Evolutionary conservation across 2,113 vertebrate species (phyloP).

Genomic region (Prunella himalayana): DNA sequence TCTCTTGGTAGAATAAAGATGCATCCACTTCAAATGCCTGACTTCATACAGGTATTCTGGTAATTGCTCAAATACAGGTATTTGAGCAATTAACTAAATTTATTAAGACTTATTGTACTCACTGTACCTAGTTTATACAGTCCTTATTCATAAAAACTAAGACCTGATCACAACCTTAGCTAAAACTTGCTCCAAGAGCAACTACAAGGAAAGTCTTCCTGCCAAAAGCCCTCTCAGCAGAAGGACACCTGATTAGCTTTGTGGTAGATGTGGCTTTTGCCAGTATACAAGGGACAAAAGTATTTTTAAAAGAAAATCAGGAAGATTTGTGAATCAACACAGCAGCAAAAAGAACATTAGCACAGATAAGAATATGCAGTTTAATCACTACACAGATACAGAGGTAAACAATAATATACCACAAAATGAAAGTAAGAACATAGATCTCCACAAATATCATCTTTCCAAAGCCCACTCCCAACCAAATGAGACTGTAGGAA

Average conservation of each 20-base stretch:
- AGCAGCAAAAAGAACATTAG: not conserved
- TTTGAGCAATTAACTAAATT: not conserved
- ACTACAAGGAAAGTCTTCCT: not conserved
- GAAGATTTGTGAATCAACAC: not conserved
- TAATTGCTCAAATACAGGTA: not conserved
- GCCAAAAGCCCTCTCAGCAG: not conserved
- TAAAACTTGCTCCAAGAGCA: not conserved
- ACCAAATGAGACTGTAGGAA: not conserved
- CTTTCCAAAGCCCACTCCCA: not conserved
- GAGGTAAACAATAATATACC: not conserved
- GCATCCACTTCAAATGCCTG: not conserved
- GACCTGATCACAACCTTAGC: not conserved
- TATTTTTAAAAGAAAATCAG: not conserved
- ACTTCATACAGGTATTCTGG: not conserved
- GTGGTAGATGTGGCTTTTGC: not conserved
- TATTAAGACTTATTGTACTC: not conserved
- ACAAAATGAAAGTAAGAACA: constrained; percentile 20
- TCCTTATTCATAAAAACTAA: not conserved
- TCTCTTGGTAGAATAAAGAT: not conserved
- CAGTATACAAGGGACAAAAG: not conserved
- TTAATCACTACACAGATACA: not conserved
- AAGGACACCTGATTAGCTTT: not conserved
- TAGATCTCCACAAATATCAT: not conserved
- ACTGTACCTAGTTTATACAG: not conserved
- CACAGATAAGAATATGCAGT: not conserved